phyloP scores from a whole-genome alignment of 2,797 vertebrate genomes.

The Prunella strophiata region DNA sequence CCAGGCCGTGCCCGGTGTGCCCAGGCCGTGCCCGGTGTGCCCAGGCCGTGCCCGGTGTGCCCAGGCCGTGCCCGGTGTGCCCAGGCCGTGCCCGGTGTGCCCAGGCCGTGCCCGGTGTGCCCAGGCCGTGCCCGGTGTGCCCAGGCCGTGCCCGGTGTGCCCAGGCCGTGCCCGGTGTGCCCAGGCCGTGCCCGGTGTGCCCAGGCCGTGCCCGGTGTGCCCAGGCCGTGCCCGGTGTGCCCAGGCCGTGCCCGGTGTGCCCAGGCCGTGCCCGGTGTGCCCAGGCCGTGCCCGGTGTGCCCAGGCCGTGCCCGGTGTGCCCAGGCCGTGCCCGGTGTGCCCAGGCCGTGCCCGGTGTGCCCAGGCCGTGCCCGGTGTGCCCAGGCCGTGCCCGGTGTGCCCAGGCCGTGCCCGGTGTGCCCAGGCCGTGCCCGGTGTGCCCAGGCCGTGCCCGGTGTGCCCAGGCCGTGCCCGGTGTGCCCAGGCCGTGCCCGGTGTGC shows the following conservation, averaged over 20 bases:
- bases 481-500: no score
- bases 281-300: neutral
- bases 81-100: no score
- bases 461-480: no score
- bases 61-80: no score
- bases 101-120: neutral
- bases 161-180: neutral
- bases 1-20: neutral
- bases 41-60: no score
- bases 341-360: no score
- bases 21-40: neutral
- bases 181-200: no score
- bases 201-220: no score
- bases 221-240: neutral
- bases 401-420: neutral
- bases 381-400: neutral
- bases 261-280: neutral
- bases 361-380: no score
- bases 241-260: fast-evolving
- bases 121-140: neutral
- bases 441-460: neutral
- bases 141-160: fast-evolving
- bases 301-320: neutral
- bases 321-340: no score
- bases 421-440: fast-evolving